Evolutionary conservation across 2,888 invertebrate genomes (phyloP).

Genomic region (Apamea monoglypha): DNA sequence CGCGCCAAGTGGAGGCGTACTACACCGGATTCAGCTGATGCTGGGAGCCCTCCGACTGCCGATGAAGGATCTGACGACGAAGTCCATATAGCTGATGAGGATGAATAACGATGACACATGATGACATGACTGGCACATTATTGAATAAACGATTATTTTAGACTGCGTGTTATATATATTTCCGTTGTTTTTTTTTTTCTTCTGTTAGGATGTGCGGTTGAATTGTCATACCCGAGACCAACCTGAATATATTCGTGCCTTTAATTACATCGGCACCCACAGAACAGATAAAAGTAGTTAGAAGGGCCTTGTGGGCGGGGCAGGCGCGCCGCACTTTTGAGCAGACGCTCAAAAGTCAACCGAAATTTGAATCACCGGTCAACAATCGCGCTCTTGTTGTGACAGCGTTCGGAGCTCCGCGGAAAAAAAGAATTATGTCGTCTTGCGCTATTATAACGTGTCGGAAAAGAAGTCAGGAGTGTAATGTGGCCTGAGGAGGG

Average conservation of each 20-base stretch:
- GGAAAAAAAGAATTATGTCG: no score
- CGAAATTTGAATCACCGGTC: no score
- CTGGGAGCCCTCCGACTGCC: slow-evolving; percentile 83
- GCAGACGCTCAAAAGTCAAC: no score
- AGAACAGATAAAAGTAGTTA: no score
- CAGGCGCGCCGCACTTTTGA: no score
- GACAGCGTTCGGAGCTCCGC: no score
- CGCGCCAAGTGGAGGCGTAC: slow-evolving; percentile 94
- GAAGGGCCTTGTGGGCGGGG: no score
- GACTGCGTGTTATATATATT: slow-evolving; percentile 17
- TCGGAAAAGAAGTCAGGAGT: no score
- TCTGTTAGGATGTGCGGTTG: background rate
- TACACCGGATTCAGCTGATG: slow-evolving; percentile 84
- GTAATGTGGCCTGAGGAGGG: no score
- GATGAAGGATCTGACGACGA: slow-evolving; percentile 85
- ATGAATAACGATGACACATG: slow-evolving; percentile 58
- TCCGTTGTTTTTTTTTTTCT: slow-evolving; percentile 11
- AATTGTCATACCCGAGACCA: background rate
- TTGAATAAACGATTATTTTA: slow-evolving; percentile 39
- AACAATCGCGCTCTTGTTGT: no score
- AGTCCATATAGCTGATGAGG: slow-evolving; percentile 78
- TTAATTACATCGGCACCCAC: background rate
- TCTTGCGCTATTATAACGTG: no score
- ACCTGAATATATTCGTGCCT: background rate
- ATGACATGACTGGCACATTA: slow-evolving; percentile 15